Conservation (phyloP, 2,113 vertebrate genomes). For the Chionomys nivalis region DNA sequence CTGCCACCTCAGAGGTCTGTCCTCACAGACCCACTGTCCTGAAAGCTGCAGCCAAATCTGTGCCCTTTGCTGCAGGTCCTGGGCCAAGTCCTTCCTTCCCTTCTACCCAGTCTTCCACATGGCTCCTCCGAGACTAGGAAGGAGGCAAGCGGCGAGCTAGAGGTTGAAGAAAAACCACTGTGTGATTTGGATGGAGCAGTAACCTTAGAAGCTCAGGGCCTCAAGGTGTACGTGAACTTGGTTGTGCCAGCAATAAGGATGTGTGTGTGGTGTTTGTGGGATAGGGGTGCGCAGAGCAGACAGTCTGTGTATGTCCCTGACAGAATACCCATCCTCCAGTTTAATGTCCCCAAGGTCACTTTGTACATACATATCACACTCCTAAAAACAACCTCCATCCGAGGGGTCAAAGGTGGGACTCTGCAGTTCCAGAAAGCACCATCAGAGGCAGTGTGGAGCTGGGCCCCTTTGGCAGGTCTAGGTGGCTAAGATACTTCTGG, state of each 20-base stretch:
- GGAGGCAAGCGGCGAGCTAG: rapidly evolving
- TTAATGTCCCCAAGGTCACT: neutral
- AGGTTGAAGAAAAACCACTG: rapidly evolving
- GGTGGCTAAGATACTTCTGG: rapidly evolving
- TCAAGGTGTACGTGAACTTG: rapidly evolving
- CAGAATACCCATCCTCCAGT: neutral
- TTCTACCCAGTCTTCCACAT: rapidly evolving
- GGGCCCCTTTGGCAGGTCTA: neutral
- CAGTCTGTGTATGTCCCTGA: neutral
- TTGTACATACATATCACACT: too few relatives aligned
- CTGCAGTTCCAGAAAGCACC: too few relatives aligned
- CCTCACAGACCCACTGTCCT: too few relatives aligned
- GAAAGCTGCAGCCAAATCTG: neutral
- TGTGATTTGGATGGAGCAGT: neutral
- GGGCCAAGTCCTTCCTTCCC: neutral
- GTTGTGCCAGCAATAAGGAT: too few relatives aligned
- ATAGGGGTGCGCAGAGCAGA: neutral
- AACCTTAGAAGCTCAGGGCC: neutral
- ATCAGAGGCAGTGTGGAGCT: neutral
- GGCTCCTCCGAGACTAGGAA: neutral
- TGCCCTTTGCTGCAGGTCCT: rapidly evolving
- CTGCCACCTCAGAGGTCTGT: neutral
- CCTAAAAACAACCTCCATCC: too few relatives aligned
- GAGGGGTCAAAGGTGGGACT: rapidly evolving
- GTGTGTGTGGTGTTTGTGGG: neutral